Conservation (phyloP, 2,888 invertebrate species). For the Strigamia transsilvanica region DNA sequence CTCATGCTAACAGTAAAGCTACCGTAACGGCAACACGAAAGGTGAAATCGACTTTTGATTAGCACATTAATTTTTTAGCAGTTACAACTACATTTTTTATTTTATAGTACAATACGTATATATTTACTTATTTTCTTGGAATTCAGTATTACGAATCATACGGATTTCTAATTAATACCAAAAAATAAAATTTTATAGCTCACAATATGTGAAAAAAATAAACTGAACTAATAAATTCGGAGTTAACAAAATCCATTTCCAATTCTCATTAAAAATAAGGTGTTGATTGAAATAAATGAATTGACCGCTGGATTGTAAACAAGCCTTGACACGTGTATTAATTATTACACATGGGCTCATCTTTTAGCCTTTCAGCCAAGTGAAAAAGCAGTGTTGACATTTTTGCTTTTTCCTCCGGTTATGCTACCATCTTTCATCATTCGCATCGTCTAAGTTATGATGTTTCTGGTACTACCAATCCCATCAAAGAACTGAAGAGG, state of each 20-base stretch:
- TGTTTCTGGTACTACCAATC: not conserved
- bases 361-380: not conserved
- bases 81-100: too few relatives aligned
- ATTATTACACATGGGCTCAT: not conserved
- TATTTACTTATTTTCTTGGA: not conserved
- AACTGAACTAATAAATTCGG: too few relatives aligned
- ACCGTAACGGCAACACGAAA: not conserved
- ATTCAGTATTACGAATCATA: not conserved
- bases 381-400: conserved; percentile 7
- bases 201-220: too few relatives aligned
- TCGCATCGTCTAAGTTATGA: not conserved
- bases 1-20: not conserved
- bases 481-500: conserved; percentile 1
- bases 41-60: not conserved
- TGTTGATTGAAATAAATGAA: not conserved
- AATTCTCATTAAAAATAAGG: not conserved
- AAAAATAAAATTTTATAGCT: too few relatives aligned
- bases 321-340: conserved; percentile 5
- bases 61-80: not conserved
- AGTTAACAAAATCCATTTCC: not conserved
- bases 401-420: conserved; percentile 19
- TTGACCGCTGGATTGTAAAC: not conserved
- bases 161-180: too few relatives aligned
- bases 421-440: conserved; percentile 31
- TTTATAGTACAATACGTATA: too few relatives aligned